phyloP scores from a whole-genome alignment of 1,140 invertebrate species.

The Eufriesea mexicana region DNA sequence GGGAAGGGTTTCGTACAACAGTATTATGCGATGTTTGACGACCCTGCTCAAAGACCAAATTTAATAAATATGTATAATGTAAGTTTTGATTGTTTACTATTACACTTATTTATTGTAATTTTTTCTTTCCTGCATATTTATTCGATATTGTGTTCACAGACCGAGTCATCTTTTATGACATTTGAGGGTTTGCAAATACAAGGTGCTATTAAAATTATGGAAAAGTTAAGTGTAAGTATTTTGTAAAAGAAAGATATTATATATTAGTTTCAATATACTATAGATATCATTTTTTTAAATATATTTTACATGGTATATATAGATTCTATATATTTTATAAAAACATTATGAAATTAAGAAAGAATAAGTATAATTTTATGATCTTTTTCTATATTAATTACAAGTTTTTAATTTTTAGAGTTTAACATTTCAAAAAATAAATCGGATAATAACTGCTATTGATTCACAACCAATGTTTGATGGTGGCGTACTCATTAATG shows the following conservation, averaged over 20 bases:
- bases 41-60: conserved; percentile 90
- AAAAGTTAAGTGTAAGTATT: conserved; percentile 93
- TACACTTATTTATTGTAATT: background rate
- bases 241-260: background rate
- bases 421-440: conserved; percentile 96
- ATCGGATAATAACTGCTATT: conserved; percentile 94
- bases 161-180: conserved; percentile 96
- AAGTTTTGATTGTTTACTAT: conserved; percentile 81
- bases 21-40: conserved; percentile 95
- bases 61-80: conserved; percentile 96
- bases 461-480: conserved; percentile 98
- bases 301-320: background rate
- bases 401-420: conserved; percentile 84
- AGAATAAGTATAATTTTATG: background rate
- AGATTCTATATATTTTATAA: background rate
- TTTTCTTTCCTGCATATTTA: background rate
- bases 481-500: conserved; percentile 96
- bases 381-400: conserved; percentile 18
- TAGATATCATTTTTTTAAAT: background rate
- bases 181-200: conserved; percentile 96
- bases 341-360: background rate
- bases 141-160: conserved; percentile 82
- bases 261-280: background rate
- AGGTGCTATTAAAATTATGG: conserved; percentile 95
- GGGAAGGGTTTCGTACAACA: conserved; percentile 96